phyloP scores from a whole-genome alignment of 2,113 vertebrate species.

The Microtus montanus region DNA sequence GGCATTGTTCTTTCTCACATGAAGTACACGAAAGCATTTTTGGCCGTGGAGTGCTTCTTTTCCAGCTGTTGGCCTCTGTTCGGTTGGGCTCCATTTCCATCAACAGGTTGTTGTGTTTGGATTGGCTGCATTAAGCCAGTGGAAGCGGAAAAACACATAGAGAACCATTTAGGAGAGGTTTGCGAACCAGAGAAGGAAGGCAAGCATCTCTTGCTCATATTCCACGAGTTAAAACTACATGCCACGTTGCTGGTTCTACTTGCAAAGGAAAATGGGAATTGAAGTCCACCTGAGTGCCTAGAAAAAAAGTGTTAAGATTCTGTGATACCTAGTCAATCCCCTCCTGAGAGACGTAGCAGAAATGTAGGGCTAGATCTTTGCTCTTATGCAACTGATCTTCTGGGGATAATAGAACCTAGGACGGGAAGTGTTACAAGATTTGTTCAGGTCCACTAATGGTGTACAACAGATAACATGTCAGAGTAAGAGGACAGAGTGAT shows the following conservation, averaged over 20 bases:
- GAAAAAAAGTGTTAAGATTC: not conserved
- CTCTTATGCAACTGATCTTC: not conserved
- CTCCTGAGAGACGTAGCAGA: not conserved
- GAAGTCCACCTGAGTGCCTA: not conserved
- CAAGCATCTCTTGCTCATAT: not conserved
- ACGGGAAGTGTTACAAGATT: not conserved
- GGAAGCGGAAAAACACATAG: not conserved
- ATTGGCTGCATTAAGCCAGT: not conserved
- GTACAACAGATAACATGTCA: not conserved
- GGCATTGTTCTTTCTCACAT: not conserved
- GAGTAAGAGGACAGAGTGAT: not conserved
- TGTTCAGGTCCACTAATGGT: not conserved
- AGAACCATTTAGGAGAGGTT: not conserved
- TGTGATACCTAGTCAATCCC: not conserved
- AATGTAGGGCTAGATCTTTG: not conserved
- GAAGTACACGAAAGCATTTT: not conserved
- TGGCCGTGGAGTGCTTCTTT: not conserved
- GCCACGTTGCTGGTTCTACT: not conserved
- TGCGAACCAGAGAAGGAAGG: not conserved
- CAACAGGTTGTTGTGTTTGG: not conserved
- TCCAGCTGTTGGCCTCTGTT: not conserved
- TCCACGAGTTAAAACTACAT: not conserved
- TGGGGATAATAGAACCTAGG: not conserved
- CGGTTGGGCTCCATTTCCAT: not conserved
- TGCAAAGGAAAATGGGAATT: not conserved